Evolutionary conservation across 2,113 vertebrate species (phyloP).

Genomic region (Anhinga rufa): DNA sequence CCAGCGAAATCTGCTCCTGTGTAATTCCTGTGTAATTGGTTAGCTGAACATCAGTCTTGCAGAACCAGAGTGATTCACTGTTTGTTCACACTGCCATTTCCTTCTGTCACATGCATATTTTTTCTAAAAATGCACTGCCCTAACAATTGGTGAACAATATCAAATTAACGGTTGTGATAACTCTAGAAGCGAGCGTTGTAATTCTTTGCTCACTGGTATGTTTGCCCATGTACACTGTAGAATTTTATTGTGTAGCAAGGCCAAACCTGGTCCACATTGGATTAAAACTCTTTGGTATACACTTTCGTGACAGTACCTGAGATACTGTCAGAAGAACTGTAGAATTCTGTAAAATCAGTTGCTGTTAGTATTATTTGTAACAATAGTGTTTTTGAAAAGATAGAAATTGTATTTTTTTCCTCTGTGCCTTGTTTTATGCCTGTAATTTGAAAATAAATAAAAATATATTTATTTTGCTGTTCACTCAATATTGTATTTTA

Average conservation of each 20-base stretch:
- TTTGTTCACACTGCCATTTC: not conserved
- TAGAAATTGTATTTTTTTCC: not conserved
- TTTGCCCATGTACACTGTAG: not conserved
- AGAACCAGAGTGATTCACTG: not conserved
- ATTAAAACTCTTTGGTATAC: not conserved
- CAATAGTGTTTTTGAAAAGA: not conserved
- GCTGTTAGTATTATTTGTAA: not conserved
- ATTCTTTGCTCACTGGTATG: not conserved
- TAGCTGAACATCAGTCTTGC: not conserved
- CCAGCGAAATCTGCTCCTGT: not conserved
- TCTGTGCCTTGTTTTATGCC: not conserved
- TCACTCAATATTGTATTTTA: not conserved
- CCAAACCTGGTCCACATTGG: not conserved
- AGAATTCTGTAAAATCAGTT: not conserved
- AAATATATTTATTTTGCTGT: not conserved
- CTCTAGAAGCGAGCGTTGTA: not conserved
- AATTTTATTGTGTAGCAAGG: not conserved
- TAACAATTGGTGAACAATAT: not conserved
- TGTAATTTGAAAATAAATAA: not conserved
- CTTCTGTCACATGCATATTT: not conserved
- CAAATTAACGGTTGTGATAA: not conserved
- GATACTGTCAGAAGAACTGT: not conserved
- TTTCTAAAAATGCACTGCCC: not conserved
- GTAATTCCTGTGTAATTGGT: not conserved
- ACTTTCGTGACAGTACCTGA: not conserved